Evolutionary conservation across 2,888 invertebrate genomes (phyloP), one percentile per base, ranked within the genome.

Genomic region (Ceraclea dissimilis): DNA sequence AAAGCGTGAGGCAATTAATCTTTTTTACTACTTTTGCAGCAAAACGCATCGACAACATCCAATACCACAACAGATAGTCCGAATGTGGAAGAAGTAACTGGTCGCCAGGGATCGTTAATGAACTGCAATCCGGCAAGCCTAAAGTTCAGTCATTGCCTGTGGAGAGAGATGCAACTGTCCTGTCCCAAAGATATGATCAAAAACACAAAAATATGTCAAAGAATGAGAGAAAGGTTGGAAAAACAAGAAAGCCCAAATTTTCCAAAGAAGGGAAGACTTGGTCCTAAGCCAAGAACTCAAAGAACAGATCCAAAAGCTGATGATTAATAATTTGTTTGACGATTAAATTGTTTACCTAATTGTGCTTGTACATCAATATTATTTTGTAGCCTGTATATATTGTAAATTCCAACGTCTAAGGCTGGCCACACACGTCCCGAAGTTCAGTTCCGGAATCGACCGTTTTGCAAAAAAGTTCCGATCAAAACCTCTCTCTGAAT

Each of bases 121-220:
- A 51, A 54, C 43, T 73, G 72, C 62, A 71, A 70, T 64, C 68
- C 70, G 2, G 64, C 68, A 4, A 67, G 66, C 18, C 63, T 69
- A 19, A 66, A 66, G 56, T 64, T 70, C 46, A 65, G 64, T 33
- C 69, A 70, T 56, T 73, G 73, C 62, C 56, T 73, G 49, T 72
- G 69, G 65, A 67, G 65, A 57, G 68, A 71, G 63, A 64, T 71
- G 57, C 72, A 73, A 63, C 63, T 71, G 20, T 66, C 64, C 49
- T 73, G 73, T 62, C 72, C 73, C 16, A 67, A 66, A 46, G 71
- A 72, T 54, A 65, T 69, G 61, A 70, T 72, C 54, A 69, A 69
- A 59, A 70, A 72, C 57, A 63, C 66, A 53, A 67, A 67, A 53
- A 60, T 64, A 34, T 73, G 73, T 56, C 61, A 65, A 21, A 68